Percentiles rank a stretch among this genome's conserved stretches.
Evolutionary conservation across 1,140 invertebrate species (phyloP).

Genomic region (Drosophila paulistorum): DNA sequence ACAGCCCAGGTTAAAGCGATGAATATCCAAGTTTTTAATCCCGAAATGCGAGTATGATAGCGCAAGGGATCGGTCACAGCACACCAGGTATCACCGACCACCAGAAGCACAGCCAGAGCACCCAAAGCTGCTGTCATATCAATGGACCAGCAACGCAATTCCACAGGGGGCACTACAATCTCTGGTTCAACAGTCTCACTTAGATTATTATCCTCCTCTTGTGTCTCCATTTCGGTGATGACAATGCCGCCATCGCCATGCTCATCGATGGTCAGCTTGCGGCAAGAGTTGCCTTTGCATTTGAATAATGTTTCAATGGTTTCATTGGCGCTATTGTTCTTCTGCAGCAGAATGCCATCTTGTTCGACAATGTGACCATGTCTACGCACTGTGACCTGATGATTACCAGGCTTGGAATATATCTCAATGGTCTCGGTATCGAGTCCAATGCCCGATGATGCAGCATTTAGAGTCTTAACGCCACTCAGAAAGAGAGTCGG

Average conservation of each 20-base stretch:
- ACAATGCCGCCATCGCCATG: slow-evolving; percentile 61
- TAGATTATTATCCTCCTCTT: slow-evolving; percentile 63
- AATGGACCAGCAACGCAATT: slow-evolving; percentile 79
- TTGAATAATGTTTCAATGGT: slow-evolving; percentile 74
- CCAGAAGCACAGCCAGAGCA: slow-evolving; percentile 90
- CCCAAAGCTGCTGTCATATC: slow-evolving; percentile 80
- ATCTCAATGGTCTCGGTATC: slow-evolving; percentile 63
- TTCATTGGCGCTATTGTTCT: slow-evolving; percentile 49
- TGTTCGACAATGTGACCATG: slow-evolving; percentile 74
- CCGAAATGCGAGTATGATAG: slow-evolving; percentile 91
- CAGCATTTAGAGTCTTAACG: slow-evolving; percentile 30
- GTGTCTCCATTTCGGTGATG: slow-evolving; percentile 74
- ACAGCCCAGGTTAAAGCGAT: slow-evolving; percentile 88
- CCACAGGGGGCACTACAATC: slow-evolving; percentile 42
- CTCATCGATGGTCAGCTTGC: slow-evolving; percentile 75
- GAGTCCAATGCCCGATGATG: not conserved
- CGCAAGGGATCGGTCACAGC: slow-evolving; percentile 93
- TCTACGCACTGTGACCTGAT: slow-evolving; percentile 69
- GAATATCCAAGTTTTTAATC: slow-evolving; percentile 87
- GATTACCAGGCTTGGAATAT: slow-evolving; percentile 75
- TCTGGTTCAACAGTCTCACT: slow-evolving; percentile 33
- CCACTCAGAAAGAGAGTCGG: slow-evolving; percentile 74
- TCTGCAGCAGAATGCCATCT: slow-evolving; percentile 67
- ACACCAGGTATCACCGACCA: slow-evolving; percentile 93
- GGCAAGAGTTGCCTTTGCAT: slow-evolving; percentile 70